phyloP scores from a whole-genome alignment of 2,888 invertebrate genomes.

The Cordilura impudica region DNA sequence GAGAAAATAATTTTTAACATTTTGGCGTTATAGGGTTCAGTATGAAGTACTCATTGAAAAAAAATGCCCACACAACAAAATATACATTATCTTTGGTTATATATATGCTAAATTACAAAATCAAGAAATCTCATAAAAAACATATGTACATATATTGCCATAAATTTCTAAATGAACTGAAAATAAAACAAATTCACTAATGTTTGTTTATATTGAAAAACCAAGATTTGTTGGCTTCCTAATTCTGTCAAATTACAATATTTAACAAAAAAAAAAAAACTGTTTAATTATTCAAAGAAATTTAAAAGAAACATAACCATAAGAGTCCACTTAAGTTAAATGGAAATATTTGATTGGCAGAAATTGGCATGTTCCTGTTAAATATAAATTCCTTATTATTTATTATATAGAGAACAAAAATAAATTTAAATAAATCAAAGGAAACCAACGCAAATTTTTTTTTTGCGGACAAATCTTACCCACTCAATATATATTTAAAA shows the following conservation, averaged over 20 bases:
- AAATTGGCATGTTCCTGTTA: slow-evolving; percentile 19
- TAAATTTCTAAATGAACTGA: slow-evolving; percentile 27
- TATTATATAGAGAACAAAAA: background rate
- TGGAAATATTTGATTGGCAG: slow-evolving; percentile 13
- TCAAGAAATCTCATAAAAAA: too few relatives aligned
- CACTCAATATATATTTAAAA: slow-evolving; percentile 14
- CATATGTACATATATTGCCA: too few relatives aligned
- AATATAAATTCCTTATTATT: slow-evolving; percentile 5
- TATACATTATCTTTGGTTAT: too few relatives aligned
- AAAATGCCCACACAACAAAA: too few relatives aligned
- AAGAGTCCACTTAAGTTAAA: background rate
- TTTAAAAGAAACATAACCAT: background rate
- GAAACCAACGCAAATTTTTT: background rate
- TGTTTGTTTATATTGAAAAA: background rate
- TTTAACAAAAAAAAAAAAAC: background rate
- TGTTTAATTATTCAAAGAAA: background rate
- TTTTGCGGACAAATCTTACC: background rate
- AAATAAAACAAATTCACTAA: background rate
- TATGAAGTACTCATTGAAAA: too few relatives aligned
- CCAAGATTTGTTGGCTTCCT: background rate
- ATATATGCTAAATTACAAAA: too few relatives aligned
- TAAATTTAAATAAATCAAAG: background rate
- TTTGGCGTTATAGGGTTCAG: too few relatives aligned
- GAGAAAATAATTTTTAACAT: too few relatives aligned
- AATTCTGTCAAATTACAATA: background rate